Base-by-base conservation (phyloP, 1,140 invertebrate species). In the Drosophila dunni region DNA sequence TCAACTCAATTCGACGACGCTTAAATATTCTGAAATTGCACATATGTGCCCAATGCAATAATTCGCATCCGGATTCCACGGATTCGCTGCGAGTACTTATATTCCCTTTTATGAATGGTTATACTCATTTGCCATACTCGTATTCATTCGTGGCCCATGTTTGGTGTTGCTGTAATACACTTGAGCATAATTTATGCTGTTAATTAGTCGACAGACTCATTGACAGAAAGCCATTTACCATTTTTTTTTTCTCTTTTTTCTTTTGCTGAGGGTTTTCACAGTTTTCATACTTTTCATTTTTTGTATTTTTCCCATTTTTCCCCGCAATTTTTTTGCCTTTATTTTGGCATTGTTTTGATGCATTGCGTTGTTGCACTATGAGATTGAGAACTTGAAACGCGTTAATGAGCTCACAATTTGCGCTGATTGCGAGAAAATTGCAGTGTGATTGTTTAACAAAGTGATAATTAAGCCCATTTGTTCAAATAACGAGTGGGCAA, bases 171-270 rank as follows among this genome's bases (percentile, higher is more conserved):
- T 50, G 66, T 83, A 88, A 83, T 88, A 79, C 79, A 88, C 83
- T 88, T 88, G 83, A 89, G 74, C 84, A 88, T 88, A 88, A 88
- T 88, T 83, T 88, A 88, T 80, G 83, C 84, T 88, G 83, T 88
- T 88, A 88, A 88, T 88, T 88, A 88, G 84, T 88, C 72, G 66
- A 53, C 54, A 54, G 53, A 62, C 48, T 40, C 60, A 53, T 62
- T 74, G 56, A 61, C 58, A 50, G 42, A 15, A 38, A 40, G 75
- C 67, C 78, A 81, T 86, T 86, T 75, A 81, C 69, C 78, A 69
- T 45, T 51, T 71, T 56, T 51, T 51, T 24, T 17, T 9, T 15
- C 11, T 13, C 15, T 17, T 58, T 60, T 60, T 51, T 20, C 17
- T 20, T 20, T 2, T 20, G 17, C 56, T 20, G 40, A 61, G 54